phyloP scores from a whole-genome alignment of 2,797 vertebrate genomes.

The Danio aesculapii region DNA sequence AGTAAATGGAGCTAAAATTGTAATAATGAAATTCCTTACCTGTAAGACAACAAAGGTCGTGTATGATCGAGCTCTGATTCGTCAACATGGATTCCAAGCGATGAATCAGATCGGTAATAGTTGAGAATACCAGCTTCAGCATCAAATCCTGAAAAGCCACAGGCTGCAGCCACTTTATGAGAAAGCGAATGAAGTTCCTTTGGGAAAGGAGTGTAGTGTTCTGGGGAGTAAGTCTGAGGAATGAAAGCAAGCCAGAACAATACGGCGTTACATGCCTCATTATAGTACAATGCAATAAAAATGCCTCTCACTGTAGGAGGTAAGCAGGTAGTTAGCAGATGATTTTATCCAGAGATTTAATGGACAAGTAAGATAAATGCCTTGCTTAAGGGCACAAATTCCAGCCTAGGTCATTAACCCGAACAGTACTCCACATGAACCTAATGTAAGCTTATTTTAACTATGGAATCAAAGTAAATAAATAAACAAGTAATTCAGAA shows the following conservation, averaged over 20 bases:
- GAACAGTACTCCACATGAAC: not conserved
- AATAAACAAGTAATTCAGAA: too few species aligned
- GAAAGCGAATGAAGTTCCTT: conserved; percentile 89
- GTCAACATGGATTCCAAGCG: conserved; percentile 94
- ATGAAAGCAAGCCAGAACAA: conserved; percentile 2
- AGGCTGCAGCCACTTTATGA: conserved; percentile 83
- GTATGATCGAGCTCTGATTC: conserved; percentile 92
- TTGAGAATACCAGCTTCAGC: conserved; percentile 95
- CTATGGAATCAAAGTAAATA: not conserved
- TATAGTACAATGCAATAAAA: not conserved
- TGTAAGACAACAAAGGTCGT: conserved; percentile 90
- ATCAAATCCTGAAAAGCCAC: conserved; percentile 86
- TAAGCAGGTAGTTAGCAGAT: not conserved
- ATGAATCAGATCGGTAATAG: conserved; percentile 93
- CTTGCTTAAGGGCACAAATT: not conserved
- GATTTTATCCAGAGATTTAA: not conserved
- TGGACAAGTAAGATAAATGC: not conserved
- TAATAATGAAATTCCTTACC: conserved; percentile 71
- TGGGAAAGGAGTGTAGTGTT: conserved; percentile 87
- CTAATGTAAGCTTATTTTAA: not conserved
- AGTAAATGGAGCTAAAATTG: not conserved
- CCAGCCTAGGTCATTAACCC: not conserved
- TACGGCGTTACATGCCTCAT: not conserved
- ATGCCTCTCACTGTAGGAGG: not conserved
- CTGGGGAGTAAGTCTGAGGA: conserved; percentile 87